Evolutionary conservation across 1,140 invertebrate genomes (phyloP), one percentile per base, ranked within the genome.

Genomic region (Amphibalanus amphitrite): DNA sequence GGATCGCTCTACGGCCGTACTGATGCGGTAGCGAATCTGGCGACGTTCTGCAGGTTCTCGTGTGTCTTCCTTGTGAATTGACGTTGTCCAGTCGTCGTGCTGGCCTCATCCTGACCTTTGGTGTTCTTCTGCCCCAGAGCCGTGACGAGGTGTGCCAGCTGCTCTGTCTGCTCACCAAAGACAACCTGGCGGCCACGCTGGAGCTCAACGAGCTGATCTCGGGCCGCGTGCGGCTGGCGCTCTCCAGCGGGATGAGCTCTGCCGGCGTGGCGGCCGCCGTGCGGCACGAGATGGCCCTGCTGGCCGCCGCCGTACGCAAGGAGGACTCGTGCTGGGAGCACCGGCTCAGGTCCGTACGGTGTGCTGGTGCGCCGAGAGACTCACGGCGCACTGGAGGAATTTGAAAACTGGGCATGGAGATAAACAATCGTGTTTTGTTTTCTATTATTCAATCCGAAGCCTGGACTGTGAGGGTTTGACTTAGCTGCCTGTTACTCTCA

Each of bases 271-370:
- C 90, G 77, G 82, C 89, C 73, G 85, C 91, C 71, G 85, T 92
- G 71, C 80, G 93, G 65, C 89, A 93, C 78, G 92, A 95, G 81
- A 93, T 98, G 78, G 85, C 92, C 6, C 79, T 98, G 3, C 80
- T 98, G 29, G 90, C 92, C 0, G 89, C 89, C 0, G 84, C 95
- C 15, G 86, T 97, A 0, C 89, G 93, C 75, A 92, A 93, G 74
- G 91, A 97, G 77, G 95, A 98, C 76, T 87, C 89, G 0, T 97
- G 94, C 79, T 98, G 95, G 95, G 94, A 97, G 79, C 88, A 90
- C 71, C 90, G 95, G 78, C 81, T 97, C 0, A 86, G 91, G 82
- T 82, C 74, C 26, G 47, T 20, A 8, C 38, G 38, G 6, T 17
- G 38, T n/a, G n/a, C n/a, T n/a, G n/a, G n/a, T n/a, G n/a, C n/a